Evolutionary conservation across 2,888 invertebrate genomes (phyloP), one percentile per base, ranked within the genome.

Genomic region (Dilophus febrilis): DNA sequence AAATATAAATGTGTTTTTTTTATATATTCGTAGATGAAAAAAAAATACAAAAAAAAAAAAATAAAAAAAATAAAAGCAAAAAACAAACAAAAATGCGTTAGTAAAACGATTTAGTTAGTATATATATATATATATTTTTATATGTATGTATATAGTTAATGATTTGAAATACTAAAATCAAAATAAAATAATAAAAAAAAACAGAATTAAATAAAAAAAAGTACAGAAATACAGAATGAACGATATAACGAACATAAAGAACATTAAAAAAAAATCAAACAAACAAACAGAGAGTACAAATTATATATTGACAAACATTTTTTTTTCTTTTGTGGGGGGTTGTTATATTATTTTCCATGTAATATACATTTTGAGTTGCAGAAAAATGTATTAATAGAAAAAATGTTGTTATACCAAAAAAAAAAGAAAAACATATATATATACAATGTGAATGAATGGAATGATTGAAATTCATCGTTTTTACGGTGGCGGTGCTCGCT

Each of bases 11-110:
- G n/a, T n/a, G n/a, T n/a, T n/a, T n/a, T n/a, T n/a, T n/a, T n/a
- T n/a, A n/a, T n/a, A n/a, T n/a, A n/a, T n/a, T n/a, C n/a, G 28
- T 39, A 12, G 38, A 38, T 41, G 42, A 31, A 27, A 41, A 34
- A 45, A 36, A 22, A 22, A n/a, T n/a, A n/a, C n/a, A n/a, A n/a
- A n/a, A n/a, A n/a, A n/a, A n/a, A n/a, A n/a, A n/a, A n/a, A n/a
- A n/a, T 6, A 22, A 22, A 22, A 22, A 22, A 22, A 22, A 22
- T 6, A 22, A 8, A 46, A 37, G 34, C 36, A 37, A 46, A 42
- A 39, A 39, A 37, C 29, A 44, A 41, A 35, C 22, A 35, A 39
- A 41, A 43, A 39, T 40, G 33, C 42, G 40, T 18, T 38, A 38
- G 32, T 31, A 39, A n/a, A 32, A 38, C 27, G 27, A 27, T 40